These are phyloP conservation scores for Holothuria scabra DNA, from an alignment of 53 echinoderm and acorn worm species.

Conservation along the genomic window DNA sequence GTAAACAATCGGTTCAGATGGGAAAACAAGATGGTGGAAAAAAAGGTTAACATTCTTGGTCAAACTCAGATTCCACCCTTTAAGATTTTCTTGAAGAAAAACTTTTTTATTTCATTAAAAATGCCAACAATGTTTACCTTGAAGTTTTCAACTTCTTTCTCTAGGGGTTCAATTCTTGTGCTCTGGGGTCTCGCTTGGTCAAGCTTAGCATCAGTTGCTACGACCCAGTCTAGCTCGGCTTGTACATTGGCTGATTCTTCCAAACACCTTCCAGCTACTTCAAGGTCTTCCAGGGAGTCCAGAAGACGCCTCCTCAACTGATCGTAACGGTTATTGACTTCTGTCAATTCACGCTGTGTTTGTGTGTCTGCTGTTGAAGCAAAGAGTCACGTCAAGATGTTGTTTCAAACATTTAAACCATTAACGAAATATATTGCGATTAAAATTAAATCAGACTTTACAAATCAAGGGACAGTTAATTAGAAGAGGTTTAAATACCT, in stretches of 20 bases:
- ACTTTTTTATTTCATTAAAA: neutral
- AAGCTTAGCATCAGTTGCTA: conserved; percentile 70
- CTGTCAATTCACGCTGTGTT: conserved; percentile 75
- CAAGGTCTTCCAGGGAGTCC: conserved; percentile 82
- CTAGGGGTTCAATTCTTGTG: conserved; percentile 78
- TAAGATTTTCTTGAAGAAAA: too few relatives aligned
- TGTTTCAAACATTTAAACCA: neutral
- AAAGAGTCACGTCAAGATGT: neutral
- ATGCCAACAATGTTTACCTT: conserved; percentile 53
- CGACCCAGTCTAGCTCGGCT: conserved; percentile 74
- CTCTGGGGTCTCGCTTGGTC: conserved; percentile 73
- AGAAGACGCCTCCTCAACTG: conserved; percentile 71
- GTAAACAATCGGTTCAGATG: too few relatives aligned
- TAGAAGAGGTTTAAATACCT: too few relatives aligned
- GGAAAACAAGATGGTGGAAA: too few relatives aligned
- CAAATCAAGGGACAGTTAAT: too few relatives aligned
- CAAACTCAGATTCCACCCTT: too few relatives aligned
- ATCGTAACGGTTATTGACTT: conserved; percentile 87
- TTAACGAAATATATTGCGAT: too few relatives aligned
- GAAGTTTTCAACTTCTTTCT: conserved; percentile 80
- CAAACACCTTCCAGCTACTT: conserved; percentile 80
- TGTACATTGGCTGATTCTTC: conserved; percentile 86
- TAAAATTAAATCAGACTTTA: too few relatives aligned
- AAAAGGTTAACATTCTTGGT: too few relatives aligned
- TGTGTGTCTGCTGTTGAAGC: conserved; percentile 66